Evolutionary conservation across 2,888 invertebrate genomes (phyloP), one percentile per base, ranked within the genome.

Genomic region (Drosophila fulvimacula): DNA sequence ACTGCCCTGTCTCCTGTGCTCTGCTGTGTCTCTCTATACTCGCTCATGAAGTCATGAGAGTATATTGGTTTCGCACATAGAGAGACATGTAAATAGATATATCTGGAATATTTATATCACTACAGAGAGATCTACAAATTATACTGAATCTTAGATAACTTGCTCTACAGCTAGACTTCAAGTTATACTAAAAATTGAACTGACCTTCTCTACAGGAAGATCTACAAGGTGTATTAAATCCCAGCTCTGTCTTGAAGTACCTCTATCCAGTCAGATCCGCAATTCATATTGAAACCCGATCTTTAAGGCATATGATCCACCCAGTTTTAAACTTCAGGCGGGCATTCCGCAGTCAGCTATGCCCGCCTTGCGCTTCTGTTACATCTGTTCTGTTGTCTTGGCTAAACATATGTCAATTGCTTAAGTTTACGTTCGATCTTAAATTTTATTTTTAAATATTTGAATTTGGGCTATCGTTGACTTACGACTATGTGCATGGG

Each of bases 371-470:
- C 17, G 5, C 11, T 19, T 17, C 38, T n/a, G n/a, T 39, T n/a
- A 11, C 41, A 3, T 27, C 27, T 5, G 10, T 1, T 48, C 27
- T 11, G 44, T 17, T 48, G n/a, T 17, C 46, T 10, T 17, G 30
- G 53, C 57, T 58, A 57, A 53, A 58, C 71, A 27, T 44, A 32
- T 66, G 74, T 55, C 60, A 76, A 51, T 56, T 62, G 32, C 27
- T 63, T 52, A 52, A 59, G 44, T 59, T 24, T 41, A 30, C 17
- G 11, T 24, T 27, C 52, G 38, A 52, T 17, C 38, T 38, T 9
- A 24, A 24, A 36, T 15, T 52, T 52, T 27, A 27, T 52, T 17
- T 68, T 41, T 42, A 32, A 19, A n/a, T 46, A 56, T 52, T 59
- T 41, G 38, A 51, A 56, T 58, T 51, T 32, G 34, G 38, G n/a